Conservation (phyloP, 1,140 invertebrate species). For the Drosophila truncata region DNA sequence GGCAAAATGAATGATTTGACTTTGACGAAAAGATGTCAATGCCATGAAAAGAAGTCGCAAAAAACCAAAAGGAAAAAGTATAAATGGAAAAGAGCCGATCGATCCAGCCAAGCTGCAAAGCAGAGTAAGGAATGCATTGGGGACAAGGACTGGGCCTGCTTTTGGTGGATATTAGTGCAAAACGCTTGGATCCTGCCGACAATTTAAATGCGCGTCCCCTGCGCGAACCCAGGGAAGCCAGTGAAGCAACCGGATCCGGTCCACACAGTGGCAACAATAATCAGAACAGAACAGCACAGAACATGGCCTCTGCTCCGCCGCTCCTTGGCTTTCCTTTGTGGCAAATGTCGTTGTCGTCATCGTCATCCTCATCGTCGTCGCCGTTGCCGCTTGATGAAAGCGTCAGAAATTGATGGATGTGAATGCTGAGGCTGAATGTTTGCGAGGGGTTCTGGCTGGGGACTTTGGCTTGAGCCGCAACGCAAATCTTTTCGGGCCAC, state of each 20-base stretch:
- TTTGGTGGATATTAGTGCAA: constrained; percentile 83
- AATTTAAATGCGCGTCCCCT: constrained; percentile 78
- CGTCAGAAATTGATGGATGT: constrained; percentile 85
- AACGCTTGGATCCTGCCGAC: constrained; percentile 83
- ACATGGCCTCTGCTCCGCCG: constrained; percentile 53
- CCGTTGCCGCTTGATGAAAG: constrained; percentile 78
- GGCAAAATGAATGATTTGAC: constrained; percentile 85
- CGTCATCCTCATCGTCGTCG: neutral
- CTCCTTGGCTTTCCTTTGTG: constrained; percentile 61
- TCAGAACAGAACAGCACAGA: constrained; percentile 47
- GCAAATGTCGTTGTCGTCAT: constrained; percentile 67
- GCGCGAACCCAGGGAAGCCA: constrained; percentile 23
- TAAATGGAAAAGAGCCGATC: constrained; percentile 8
- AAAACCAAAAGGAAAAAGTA: constrained; percentile 13
- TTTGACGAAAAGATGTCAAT: constrained; percentile 85
- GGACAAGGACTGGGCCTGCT: constrained; percentile 56
- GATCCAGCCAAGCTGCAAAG: constrained; percentile 24
- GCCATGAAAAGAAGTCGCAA: constrained; percentile 37
- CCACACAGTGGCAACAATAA: constrained; percentile 78
- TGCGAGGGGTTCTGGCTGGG: constrained; percentile 31
- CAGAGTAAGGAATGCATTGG: constrained; percentile 67
- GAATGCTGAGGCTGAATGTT: constrained; percentile 61
- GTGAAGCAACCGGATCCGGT: constrained; percentile 24
- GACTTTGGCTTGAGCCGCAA: constrained; percentile 72
- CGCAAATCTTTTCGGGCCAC: constrained; percentile 70